Percentiles rank a stretch among this genome's conserved stretches.
These are phyloP conservation scores for Erpobdella octoculata DNA, from an alignment of 2,888 invertebrate species.

Conservation along the genomic window DNA sequence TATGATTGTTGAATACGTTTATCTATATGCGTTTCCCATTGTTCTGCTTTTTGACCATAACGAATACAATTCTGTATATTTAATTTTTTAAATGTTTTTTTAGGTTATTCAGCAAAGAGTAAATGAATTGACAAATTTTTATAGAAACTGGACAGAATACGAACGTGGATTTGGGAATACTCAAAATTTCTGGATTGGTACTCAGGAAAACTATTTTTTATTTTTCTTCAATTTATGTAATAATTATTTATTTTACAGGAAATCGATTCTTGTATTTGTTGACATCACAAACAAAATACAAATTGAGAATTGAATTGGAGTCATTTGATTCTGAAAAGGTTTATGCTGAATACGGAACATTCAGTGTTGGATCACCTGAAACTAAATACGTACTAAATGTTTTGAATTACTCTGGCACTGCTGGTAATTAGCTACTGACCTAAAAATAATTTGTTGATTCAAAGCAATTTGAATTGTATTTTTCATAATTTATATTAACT, in stretches of 20 bases:
- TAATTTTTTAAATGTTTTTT: not conserved
- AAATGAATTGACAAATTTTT: not conserved
- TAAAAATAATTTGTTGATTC: not conserved
- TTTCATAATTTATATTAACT: not conserved
- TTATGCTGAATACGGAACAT: not conserved
- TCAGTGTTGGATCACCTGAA: not conserved
- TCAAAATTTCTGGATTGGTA: slow-evolving; percentile 7
- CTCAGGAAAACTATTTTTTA: not conserved
- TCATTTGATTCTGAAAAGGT: not conserved
- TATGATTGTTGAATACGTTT: no score
- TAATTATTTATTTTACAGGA: not conserved
- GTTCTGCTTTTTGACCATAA: not conserved
- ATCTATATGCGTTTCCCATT: no score
- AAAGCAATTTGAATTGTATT: not conserved
- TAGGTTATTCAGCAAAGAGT: slow-evolving; percentile 6
- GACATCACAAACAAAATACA: not conserved
- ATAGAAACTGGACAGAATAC: slow-evolving; percentile 10
- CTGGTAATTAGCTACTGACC: not conserved
- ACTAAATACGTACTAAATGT: not conserved
- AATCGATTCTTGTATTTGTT: not conserved
- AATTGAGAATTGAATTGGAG: slow-evolving; percentile 2
- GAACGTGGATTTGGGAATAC: not conserved
- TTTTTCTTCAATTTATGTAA: not conserved
- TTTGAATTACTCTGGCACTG: not conserved
- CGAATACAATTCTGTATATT: not conserved